Evolutionary conservation across 2,888 invertebrate species (phyloP).

Genomic region (Eremobia ochroleuca): DNA sequence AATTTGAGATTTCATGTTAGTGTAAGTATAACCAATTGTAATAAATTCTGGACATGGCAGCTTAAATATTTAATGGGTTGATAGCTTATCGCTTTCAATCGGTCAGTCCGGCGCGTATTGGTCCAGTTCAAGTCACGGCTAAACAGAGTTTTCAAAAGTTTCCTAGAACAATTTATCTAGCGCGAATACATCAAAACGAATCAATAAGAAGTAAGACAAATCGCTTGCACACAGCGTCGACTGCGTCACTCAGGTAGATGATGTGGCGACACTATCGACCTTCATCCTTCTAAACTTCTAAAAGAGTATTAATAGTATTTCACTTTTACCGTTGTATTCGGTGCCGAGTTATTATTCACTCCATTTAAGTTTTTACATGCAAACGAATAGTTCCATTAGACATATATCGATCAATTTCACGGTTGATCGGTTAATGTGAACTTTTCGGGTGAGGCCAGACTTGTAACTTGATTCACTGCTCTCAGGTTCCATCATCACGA

Average conservation of each 20-base stretch:
- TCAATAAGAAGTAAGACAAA: not conserved
- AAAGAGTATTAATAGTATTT: constrained; percentile 21
- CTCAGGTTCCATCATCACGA: not conserved
- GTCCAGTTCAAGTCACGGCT: not conserved
- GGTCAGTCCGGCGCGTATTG: not conserved
- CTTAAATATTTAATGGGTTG: constrained; percentile 16
- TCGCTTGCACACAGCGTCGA: not conserved
- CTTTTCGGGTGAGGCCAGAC: not conserved
- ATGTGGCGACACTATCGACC: constrained; percentile 13
- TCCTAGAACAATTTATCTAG: not conserved
- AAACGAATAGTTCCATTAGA: constrained; percentile 28
- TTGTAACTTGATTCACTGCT: constrained; percentile 5
- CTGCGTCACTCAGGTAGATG: constrained; percentile 7
- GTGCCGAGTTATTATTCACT: constrained; percentile 7
- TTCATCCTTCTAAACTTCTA: constrained; percentile 13
- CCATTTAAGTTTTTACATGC: constrained; percentile 32
- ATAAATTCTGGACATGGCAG: constrained; percentile 20
- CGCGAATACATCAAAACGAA: not conserved
- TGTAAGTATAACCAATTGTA: constrained; percentile 10
- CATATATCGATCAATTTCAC: constrained; percentile 39
- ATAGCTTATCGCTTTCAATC: constrained; percentile 25
- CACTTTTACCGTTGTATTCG: constrained; percentile 38
- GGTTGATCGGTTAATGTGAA: constrained; percentile 31
- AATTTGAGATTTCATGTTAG: not conserved
- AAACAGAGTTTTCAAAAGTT: not conserved